Evolutionary conservation across 1,140 invertebrate genomes (phyloP), one percentile per base, ranked within the genome.

Genomic region (Meloidogyne hapla): DNA sequence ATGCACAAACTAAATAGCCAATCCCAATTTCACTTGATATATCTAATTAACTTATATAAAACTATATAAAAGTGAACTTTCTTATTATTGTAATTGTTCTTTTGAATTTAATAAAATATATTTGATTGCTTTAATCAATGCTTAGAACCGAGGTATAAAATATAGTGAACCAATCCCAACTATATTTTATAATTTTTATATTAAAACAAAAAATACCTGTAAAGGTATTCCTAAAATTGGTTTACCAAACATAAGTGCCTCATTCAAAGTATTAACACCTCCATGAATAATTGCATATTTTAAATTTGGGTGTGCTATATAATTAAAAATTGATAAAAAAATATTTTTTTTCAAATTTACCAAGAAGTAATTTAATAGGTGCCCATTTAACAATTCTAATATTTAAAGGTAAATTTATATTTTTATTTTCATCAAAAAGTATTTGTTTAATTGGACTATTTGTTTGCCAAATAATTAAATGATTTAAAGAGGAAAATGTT

Each of bases 201-300:
- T 33, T 33, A 33, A 33, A 33, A 6, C 9, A 6, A 33, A 33
- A 77, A 78, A 78, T 3, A 82, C 83, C 67, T 84, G 83, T 21
- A 85, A 63, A 28, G 83, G 83, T 4, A 85, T 76, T 6, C 85
- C 84, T 42, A 85, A 38, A 21, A 87, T 76, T 5, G 83, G 83
- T 45, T 33, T 45, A 33, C 84, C 85, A 67, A 86, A 85, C 3
- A 83, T 61, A 1, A 85, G 62, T 18, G 85, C 70, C 61, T 85
- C 83, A 69, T 85, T 85, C 13, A 85, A 71, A 25, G 83, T 85
- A 70, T 85, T 85, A 38, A 85, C 71, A 33, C 83, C 83, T 42
- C 85, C 84, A 74, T 85, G 83, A 45, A 84, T 68, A 42, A 85
- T 76, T 21, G 80, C 33, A 68, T 76, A 85, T 23, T 82, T 76